phyloP scores from a whole-genome alignment of 2,888 invertebrate genomes.

The Aspidiotus destructor region DNA sequence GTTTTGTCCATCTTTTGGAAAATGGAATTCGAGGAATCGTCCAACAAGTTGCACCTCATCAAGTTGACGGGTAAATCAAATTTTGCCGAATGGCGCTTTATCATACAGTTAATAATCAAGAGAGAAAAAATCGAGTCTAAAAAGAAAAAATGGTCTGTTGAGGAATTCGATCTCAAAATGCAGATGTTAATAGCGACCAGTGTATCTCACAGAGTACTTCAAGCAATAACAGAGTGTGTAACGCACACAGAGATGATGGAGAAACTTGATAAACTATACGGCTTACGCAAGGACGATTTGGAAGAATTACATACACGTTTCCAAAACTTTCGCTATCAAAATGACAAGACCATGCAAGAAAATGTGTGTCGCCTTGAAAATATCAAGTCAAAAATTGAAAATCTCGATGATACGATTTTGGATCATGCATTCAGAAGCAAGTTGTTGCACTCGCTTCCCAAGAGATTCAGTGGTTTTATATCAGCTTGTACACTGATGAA shows the following conservation, averaged over 20 bases:
- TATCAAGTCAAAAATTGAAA: neutral
- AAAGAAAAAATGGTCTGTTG: neutral
- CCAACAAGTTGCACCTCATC: no score
- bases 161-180: neutral
- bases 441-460: neutral
- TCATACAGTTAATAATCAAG: neutral
- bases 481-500: neutral
- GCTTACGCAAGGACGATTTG: neutral
- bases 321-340: slow-evolving; percentile 3
- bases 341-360: neutral
- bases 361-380: neutral
- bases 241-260: neutral
- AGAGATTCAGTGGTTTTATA: neutral
- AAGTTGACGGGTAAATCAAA: slow-evolving; percentile 8
- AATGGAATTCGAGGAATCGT: neutral
- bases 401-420: neutral
- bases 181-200: neutral
- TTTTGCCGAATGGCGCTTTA: neutral
- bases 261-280: slow-evolving; percentile 6
- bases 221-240: neutral
- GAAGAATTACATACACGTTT: slow-evolving; percentile 2
- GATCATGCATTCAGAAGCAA: neutral
- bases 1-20: no score
- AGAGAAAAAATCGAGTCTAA: neutral
- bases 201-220: neutral